phyloP scores from a whole-genome alignment of 1,140 invertebrate species.

The Zaprionus camerounensis region DNA sequence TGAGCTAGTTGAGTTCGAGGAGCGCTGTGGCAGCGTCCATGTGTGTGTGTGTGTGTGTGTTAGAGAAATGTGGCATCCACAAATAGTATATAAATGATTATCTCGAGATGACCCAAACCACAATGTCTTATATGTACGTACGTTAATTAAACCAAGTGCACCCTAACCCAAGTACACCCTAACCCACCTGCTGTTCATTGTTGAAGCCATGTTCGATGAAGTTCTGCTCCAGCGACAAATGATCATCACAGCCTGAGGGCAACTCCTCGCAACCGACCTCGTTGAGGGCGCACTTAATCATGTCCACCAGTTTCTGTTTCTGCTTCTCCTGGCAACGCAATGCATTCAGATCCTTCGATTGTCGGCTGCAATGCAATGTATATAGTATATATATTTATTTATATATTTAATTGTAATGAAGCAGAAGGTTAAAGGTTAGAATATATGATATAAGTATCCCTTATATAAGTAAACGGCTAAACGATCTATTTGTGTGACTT shows the following conservation, averaged over 20 bases:
- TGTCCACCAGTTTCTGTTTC: constrained; percentile 90
- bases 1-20: constrained; percentile 71
- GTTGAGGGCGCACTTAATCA: constrained; percentile 92
- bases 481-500: too few relatives aligned
- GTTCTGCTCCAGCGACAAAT: constrained; percentile 86
- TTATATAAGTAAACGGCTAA: too few relatives aligned
- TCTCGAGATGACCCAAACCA: constrained; percentile 35
- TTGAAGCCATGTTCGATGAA: constrained; percentile 83
- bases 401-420: too few relatives aligned
- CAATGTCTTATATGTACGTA: constrained; percentile 26
- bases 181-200: constrained; percentile 82
- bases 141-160: not conserved
- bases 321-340: constrained; percentile 92
- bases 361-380: constrained; percentile 54
- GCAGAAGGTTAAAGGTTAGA: too few relatives aligned
- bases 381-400: not conserved
- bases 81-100: constrained; percentile 37
- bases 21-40: constrained; percentile 51
- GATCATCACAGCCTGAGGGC: constrained; percentile 92
- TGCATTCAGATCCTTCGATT: constrained; percentile 85
- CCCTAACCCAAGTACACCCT: constrained; percentile 28
- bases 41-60: constrained; percentile 32
- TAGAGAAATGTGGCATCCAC: constrained; percentile 58
- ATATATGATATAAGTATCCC: too few relatives aligned
- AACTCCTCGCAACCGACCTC: constrained; percentile 94